Evolutionary conservation across 2,113 vertebrate genomes (phyloP).

Genomic region (Paraplagusia blochii): DNA sequence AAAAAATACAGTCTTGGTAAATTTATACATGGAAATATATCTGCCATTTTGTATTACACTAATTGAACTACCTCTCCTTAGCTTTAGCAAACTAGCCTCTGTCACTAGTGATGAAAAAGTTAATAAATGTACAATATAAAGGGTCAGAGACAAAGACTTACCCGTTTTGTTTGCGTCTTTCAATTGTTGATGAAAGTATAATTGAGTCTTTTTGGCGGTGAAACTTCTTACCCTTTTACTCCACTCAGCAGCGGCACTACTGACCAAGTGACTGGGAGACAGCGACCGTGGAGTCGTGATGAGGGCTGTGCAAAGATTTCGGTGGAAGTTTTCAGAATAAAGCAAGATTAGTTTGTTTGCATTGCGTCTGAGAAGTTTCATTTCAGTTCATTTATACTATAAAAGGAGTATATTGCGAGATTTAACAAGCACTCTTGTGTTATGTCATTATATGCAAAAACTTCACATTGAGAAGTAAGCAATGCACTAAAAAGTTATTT

Average conservation of each 20-base stretch:
- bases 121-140: background rate
- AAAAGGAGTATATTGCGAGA: too few relatives aligned
- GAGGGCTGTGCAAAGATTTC: background rate
- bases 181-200: background rate
- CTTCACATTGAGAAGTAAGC: too few relatives aligned
- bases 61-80: conserved; percentile 38
- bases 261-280: conserved; percentile 37
- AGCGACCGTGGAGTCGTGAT: background rate
- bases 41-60: too few relatives aligned
- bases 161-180: conserved; percentile 21
- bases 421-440: too few relatives aligned
- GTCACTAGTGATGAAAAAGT: conserved; percentile 41
- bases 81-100: conserved; percentile 47
- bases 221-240: conserved; percentile 31
- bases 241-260: conserved; percentile 35
- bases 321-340: conserved; percentile 41
- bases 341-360: background rate
- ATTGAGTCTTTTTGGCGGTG: background rate
- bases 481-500: too few relatives aligned
- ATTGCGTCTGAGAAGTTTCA: background rate
- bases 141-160: conserved; percentile 1
- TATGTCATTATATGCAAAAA: too few relatives aligned
- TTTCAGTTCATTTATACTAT: too few relatives aligned
- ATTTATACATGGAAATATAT: too few relatives aligned
- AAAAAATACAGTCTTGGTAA: too few relatives aligned